Base-by-base conservation (phyloP, 2,113 vertebrate genomes). In the Anoplopoma fimbria region DNA sequence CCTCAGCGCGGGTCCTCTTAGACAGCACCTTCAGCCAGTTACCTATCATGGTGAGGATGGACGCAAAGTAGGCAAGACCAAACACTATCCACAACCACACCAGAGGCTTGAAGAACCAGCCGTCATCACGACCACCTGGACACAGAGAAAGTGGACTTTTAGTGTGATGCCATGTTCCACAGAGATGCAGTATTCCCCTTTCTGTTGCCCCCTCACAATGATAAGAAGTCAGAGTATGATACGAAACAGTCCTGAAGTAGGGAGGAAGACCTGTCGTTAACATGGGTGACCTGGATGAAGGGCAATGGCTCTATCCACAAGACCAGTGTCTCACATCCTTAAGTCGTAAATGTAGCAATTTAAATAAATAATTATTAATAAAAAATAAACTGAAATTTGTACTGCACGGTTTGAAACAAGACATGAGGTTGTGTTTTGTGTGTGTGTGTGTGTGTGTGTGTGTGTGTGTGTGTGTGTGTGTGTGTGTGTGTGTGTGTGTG, bases 71-170 rank as follows among this genome's bases (percentile, higher is more conserved):
- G 67, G 97, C 97, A 49, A 98, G 88, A 69, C 97, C 97, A 1
- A 98, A 95, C 55, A 98, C 95, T 27, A 98, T 98, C 97, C 97
- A 98, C 88, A 98, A 91, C 95, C 95, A 96, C 84, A 97, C 97
- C 87, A 98, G 90, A 0, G 96, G 96, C 81, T 98, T 97, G 69
- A 97, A 97, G 89, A 95, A 89, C 23, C 91, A 77, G 31, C 89
- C 76, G 1, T 82, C 85, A 0, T 92, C 79, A 14, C 89, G 89
- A 77, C 88, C 77, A 53, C 91, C 95, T 92, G 91, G 33, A 85
- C 51, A 75, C 58, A 84, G 45, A 72, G 25, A 79, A 25, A 69
- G 34, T 15, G 27, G 23, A n/a, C 9, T 60, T 38, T 68, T 58
- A 23, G 72, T 64, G 40, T 0, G 53, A 17, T 29, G 51, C 65